Base-by-base conservation (phyloP, 1,140 invertebrate species). In the Drosophila sp. region DNA sequence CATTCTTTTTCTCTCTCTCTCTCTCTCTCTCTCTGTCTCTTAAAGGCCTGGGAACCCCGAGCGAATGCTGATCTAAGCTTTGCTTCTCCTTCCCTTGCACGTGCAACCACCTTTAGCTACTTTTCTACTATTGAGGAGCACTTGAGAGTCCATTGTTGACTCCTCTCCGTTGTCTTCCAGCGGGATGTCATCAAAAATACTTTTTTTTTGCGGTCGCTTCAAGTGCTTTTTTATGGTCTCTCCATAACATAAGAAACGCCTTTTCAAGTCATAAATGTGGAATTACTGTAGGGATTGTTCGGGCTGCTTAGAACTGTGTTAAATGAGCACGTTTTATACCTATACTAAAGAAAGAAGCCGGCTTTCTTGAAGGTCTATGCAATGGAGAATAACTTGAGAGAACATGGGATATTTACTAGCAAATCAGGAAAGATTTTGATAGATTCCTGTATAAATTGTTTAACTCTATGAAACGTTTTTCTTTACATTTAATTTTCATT, bases 221-320 rank as follows among this genome's bases (percentile, higher is more conserved):
- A 59, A 72, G 62, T 72, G 63, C 38, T 66, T 53, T 72, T 72
- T 66, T 66, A 72, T 72, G 70, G 54, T 8, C 54, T 72, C 69
- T 21, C 9, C 53, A 43, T 14, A 51, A 34, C 8, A 25, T n/a
- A 6, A 36, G 46, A 16, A 34, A 34, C 16, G 13, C 25, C 27
- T 48, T 34, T 25, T 45, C 6, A 29, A 46, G 27, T 11, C 51
- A 54, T 67, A 58, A 51, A 50, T 34, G 61, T 40, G 29, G 16
- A 32, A 56, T 43, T 32, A 32, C 43, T 16, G 29, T 66, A 46
- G 40, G 32, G 29, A 66, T 45, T 21, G 21, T 21, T 21, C 1
- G 21, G 21, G 9, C 32, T 34, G 9, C 32, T 34, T 45, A 36
- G 43, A 11, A 53, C 8, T 13, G 50, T 53, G 14, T 53, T 53